Percentiles rank a stretch among this genome's conserved stretches.
These are phyloP conservation scores for Labia minor DNA, from an alignment of 2,888 invertebrate species.

Conservation along the genomic window DNA sequence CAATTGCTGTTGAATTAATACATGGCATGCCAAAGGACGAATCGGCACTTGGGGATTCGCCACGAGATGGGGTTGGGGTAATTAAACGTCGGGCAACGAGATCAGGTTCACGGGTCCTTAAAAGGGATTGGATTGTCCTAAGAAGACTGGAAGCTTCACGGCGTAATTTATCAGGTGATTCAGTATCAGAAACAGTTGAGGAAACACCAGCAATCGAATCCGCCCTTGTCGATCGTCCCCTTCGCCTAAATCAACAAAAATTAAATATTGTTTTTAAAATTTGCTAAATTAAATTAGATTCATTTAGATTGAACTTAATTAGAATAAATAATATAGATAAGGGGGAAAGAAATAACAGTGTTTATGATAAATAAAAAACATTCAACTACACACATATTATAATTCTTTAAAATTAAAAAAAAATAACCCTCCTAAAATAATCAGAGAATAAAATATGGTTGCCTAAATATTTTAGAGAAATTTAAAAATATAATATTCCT, in stretches of 20 bases:
- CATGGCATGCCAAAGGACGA: not conserved
- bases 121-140: slow-evolving; percentile 52
- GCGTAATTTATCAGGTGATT: slow-evolving; percentile 51
- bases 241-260: slow-evolving; percentile 22
- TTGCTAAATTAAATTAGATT: not conserved
- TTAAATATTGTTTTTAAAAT: not conserved
- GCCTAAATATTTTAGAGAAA: no score
- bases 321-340: no score
- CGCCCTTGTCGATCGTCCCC: not conserved
- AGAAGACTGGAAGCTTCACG: slow-evolving; percentile 52
- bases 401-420: no score
- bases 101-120: slow-evolving; percentile 52
- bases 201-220: not conserved
- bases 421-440: no score
- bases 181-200: slow-evolving; percentile 37
- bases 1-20: slow-evolving; percentile 17
- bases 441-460: no score
- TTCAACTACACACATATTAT: no score
- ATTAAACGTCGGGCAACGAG: slow-evolving; percentile 33
- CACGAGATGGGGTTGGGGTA: slow-evolving; percentile 23
- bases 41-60: slow-evolving; percentile 9
- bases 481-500: no score
- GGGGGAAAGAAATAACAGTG: no score
- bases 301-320: no score
- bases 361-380: no score